A percentile compares a stretch with the other conserved stretches of the same genome.
Evolutionary conservation across 2,113 vertebrate genomes (phyloP).

Genomic region (Varanus komodoensis): DNA sequence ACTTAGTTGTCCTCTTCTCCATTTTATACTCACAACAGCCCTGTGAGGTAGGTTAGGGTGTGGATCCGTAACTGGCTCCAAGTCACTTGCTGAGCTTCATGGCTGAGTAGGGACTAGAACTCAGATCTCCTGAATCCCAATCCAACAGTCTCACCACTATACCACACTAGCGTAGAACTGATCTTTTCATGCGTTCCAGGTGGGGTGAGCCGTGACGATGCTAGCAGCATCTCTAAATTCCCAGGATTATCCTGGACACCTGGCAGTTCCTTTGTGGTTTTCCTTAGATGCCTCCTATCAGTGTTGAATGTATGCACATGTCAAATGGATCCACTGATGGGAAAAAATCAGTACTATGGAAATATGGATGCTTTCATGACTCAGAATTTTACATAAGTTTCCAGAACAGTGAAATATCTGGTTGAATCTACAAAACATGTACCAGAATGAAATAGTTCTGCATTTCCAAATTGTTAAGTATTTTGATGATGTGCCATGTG

Average conservation of each 20-base stretch:
- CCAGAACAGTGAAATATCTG: slow-evolving; percentile 50
- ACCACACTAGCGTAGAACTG: too few relatives aligned
- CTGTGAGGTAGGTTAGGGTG: too few relatives aligned
- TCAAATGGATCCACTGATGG: slow-evolving; percentile 33
- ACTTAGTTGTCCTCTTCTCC: too few relatives aligned
- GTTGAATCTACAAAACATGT: not conserved
- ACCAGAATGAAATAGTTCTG: not conserved
- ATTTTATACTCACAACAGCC: too few relatives aligned
- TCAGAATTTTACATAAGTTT: slow-evolving; percentile 73
- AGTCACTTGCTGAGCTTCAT: too few relatives aligned
- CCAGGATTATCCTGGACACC: not conserved
- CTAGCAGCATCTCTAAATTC: not conserved
- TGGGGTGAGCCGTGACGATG: not conserved
- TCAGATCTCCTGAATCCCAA: too few relatives aligned
- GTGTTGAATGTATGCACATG: slow-evolving; percentile 53
- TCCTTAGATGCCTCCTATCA: not conserved
- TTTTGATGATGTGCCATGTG: not conserved
- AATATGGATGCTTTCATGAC: slow-evolving; percentile 55
- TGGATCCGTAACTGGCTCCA: too few relatives aligned
- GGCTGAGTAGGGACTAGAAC: too few relatives aligned
- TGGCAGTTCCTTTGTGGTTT: not conserved
- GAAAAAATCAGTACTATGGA: slow-evolving; percentile 64
- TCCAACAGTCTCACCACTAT: too few relatives aligned
- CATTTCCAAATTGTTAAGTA: not conserved
- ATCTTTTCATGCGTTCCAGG: not conserved